These are phyloP conservation scores for Ceuthmochares aereus DNA, from an alignment of 2,113 vertebrate species.

Conservation along the genomic window DNA sequence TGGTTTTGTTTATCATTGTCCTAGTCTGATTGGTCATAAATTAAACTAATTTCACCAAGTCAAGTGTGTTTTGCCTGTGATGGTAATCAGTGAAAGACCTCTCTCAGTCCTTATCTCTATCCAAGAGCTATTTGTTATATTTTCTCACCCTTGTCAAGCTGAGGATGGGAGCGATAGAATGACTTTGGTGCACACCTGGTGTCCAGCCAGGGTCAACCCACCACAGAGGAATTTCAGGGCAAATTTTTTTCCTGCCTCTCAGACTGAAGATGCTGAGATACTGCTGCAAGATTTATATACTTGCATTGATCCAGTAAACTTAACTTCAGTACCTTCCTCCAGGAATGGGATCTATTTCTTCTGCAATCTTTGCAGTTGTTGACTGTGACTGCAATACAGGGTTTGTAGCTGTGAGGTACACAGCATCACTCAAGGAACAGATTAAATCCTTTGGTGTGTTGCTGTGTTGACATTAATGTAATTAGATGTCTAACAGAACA, in stretches of 20 bases:
- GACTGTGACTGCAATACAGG: neutral
- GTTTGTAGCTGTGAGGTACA: neutral
- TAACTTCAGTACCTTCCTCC: neutral
- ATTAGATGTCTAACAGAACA: neutral
- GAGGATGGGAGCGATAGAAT: too few relatives aligned
- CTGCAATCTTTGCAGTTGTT: neutral
- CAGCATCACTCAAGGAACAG: neutral
- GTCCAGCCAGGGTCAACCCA: too few relatives aligned
- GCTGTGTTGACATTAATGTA: neutral
- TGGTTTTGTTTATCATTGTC: too few relatives aligned
- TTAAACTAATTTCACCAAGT: too few relatives aligned
- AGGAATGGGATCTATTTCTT: neutral
- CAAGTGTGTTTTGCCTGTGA: too few relatives aligned
- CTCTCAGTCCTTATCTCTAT: too few relatives aligned
- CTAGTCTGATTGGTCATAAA: too few relatives aligned
- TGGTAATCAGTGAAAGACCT: too few relatives aligned
- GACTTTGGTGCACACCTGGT: too few relatives aligned
- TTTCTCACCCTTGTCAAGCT: too few relatives aligned
- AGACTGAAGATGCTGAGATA: neutral
- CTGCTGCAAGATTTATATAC: neutral
- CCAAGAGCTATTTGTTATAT: too few relatives aligned
- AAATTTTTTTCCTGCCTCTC: neutral
- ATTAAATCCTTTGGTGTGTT: neutral
- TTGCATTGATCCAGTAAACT: neutral
- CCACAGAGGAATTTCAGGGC: neutral